Evolutionary conservation across 2,888 invertebrate species (phyloP).

Genomic region (Rotaria magnacalcarata): DNA sequence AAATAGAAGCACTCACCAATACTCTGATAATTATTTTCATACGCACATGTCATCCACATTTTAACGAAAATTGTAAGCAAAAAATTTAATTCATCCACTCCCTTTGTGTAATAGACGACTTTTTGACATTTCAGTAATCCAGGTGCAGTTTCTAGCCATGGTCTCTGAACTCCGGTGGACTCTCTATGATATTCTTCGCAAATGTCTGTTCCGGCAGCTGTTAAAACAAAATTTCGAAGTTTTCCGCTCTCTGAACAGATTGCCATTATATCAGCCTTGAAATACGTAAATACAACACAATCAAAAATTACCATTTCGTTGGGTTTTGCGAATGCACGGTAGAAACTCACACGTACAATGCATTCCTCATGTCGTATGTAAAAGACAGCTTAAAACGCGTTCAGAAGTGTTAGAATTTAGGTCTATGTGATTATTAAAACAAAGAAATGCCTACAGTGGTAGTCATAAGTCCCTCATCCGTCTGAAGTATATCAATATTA

Average conservation of each 20-base stretch:
- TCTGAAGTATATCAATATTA: too few species aligned
- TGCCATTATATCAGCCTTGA: not conserved
- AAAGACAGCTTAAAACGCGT: too few species aligned
- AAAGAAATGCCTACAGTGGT: too few species aligned
- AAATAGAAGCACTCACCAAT: not conserved
- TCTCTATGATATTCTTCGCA: not conserved
- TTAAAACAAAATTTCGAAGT: not conserved
- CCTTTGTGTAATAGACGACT: not conserved
- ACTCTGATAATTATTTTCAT: constrained; percentile 26
- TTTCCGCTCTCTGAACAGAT: not conserved
- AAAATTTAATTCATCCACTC: not conserved
- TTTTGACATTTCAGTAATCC: constrained; percentile 25
- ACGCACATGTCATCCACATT: not conserved
- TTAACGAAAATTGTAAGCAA: not conserved
- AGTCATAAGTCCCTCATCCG: too few species aligned
- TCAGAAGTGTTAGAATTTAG: too few species aligned
- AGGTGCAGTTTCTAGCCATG: not conserved
- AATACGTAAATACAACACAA: not conserved
- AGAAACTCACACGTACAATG: too few species aligned
- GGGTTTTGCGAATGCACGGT: too few species aligned
- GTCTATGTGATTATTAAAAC: too few species aligned
- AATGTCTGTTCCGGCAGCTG: not conserved
- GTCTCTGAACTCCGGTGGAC: not conserved
- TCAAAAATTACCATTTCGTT: too few species aligned
- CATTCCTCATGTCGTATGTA: too few species aligned